phyloP scores from a whole-genome alignment of 2,113 vertebrate genomes.

The Thymallus thymallus region DNA sequence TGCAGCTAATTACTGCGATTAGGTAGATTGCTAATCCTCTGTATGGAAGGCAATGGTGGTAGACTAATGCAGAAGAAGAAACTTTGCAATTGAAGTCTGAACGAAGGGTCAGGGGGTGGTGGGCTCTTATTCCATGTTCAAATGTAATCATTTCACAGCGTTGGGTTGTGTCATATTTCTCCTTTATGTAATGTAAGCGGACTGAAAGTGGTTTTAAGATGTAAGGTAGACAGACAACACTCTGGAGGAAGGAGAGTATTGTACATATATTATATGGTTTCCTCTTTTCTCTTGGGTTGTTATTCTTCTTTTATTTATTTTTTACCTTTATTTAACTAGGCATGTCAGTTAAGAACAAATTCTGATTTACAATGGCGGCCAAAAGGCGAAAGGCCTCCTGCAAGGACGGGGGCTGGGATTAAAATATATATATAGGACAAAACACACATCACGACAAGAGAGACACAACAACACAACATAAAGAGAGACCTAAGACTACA shows the following conservation, averaged over 20 bases:
- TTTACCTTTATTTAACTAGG: too few species aligned
- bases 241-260: not conserved
- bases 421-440: too few species aligned
- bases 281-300: not conserved
- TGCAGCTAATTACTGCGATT: constrained; percentile 54
- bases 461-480: too few species aligned
- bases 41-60: constrained; percentile 24
- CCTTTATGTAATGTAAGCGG: not conserved
- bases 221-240: not conserved
- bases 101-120: not conserved
- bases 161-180: not conserved
- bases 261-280: not conserved
- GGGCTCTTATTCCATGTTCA: too few species aligned
- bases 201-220: not conserved
- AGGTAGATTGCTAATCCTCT: constrained; percentile 44
- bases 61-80: constrained; percentile 9
- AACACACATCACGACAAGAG: too few species aligned
- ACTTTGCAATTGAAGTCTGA: not conserved
- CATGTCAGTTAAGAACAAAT: too few species aligned
- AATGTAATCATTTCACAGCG: not conserved
- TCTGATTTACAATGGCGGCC: too few species aligned
- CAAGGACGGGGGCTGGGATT: too few species aligned
- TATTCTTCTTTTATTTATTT: too few species aligned
- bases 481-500: too few species aligned
- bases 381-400: too few species aligned